Conservation (phyloP, 2,888 invertebrate genomes). For the Diarsia mendica region DNA sequence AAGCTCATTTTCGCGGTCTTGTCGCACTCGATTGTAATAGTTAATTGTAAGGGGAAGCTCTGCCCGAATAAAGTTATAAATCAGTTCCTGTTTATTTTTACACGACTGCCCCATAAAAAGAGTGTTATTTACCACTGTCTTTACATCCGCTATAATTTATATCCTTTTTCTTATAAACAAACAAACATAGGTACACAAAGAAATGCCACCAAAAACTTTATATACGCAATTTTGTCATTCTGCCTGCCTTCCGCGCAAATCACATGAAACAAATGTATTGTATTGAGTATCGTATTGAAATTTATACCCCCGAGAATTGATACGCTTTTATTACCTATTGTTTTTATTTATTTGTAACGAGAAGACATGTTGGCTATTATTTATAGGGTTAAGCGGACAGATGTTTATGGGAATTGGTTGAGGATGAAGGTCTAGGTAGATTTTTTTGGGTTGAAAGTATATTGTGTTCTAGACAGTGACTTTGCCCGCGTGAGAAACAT, state of each 20-base stretch:
- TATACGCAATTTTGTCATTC: slow-evolving; percentile 38
- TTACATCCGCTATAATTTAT: no score
- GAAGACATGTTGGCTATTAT: slow-evolving; percentile 46
- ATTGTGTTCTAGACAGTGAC: background rate
- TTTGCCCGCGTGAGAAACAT: background rate
- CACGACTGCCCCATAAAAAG: no score
- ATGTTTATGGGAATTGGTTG: slow-evolving; percentile 4
- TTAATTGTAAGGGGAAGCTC: no score
- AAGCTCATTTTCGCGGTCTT: no score
- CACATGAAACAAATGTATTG: slow-evolving; percentile 35
- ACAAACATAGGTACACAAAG: slow-evolving; percentile 10
- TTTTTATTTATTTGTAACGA: slow-evolving; percentile 48
- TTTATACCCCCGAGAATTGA: slow-evolving; percentile 43
- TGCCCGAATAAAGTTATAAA: no score
- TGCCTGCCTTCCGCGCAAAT: slow-evolving; percentile 20
- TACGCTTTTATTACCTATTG: slow-evolving; percentile 47
- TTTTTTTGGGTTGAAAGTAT: background rate
- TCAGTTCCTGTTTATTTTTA: no score
- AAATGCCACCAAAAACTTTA: slow-evolving; percentile 7
- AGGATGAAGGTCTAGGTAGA: background rate
- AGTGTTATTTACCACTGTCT: no score
- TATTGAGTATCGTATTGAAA: slow-evolving; percentile 55
- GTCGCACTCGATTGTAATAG: no score
- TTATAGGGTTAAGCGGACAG: slow-evolving; percentile 30
- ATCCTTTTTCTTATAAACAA: background rate